A percentile compares a stretch with the other conserved stretches of the same genome.
Conservation (phyloP, 1,140 invertebrate species). For the Paracyclopina nana region DNA sequence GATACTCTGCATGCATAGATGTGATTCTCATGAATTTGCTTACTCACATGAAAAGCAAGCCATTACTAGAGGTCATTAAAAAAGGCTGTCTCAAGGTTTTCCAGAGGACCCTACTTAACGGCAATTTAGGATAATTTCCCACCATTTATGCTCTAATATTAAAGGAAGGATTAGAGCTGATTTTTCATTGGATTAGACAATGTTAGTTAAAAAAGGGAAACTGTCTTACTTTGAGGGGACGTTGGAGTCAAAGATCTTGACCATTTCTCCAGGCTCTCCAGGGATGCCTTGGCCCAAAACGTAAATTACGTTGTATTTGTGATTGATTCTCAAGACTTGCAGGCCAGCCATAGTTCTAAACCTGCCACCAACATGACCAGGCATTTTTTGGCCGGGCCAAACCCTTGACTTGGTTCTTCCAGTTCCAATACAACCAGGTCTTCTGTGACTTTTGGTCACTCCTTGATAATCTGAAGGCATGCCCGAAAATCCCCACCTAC, state of each 20-base stretch:
- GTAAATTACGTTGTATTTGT: conserved; percentile 79
- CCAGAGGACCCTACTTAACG: no score
- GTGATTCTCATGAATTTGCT: no score
- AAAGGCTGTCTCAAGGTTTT: no score
- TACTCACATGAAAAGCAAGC: no score
- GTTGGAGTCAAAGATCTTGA: conserved; percentile 48
- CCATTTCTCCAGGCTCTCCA: conserved; percentile 54
- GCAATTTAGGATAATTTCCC: no score
- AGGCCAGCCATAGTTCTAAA: conserved; percentile 15
- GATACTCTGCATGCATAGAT: no score
- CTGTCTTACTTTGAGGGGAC: not conserved
- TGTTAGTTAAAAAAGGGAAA: no score
- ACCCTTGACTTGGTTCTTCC: conserved; percentile 66
- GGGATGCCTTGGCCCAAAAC: conserved; percentile 56
- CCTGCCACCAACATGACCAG: conserved; percentile 80
- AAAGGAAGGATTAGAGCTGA: no score
- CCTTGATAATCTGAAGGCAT: conserved; percentile 67
- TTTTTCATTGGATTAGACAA: no score
- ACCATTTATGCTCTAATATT: no score
- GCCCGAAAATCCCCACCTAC: conserved; percentile 85
- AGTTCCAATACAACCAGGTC: conserved; percentile 69
- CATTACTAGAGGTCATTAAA: no score
- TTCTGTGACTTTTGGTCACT: conserved; percentile 79
- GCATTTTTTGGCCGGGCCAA: conserved; percentile 88
- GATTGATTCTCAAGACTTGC: conserved; percentile 68